These are phyloP conservation scores for Tapera naevia DNA, from an alignment of 2,797 vertebrate species.

Conservation along the genomic window DNA sequence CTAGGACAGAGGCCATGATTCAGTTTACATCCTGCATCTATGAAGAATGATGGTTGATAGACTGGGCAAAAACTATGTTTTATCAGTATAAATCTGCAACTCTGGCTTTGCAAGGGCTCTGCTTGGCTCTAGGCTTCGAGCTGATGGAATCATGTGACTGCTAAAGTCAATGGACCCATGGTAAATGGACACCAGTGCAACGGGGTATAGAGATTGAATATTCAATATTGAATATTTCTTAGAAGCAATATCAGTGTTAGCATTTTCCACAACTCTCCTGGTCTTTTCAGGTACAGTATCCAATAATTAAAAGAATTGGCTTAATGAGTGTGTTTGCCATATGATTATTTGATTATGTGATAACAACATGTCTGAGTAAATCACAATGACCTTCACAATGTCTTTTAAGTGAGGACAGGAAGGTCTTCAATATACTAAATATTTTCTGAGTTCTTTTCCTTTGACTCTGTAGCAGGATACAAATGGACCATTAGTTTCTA, in stretches of 20 bases:
- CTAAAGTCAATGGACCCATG: neutral
- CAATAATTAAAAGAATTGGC: neutral
- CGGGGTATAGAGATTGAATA: neutral
- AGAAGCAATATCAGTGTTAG: neutral
- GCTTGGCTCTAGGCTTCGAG: neutral
- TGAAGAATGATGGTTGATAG: neutral
- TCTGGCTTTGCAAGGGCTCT: neutral
- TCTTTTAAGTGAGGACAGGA: neutral
- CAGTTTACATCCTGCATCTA: neutral
- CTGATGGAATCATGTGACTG: neutral
- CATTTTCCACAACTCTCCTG: neutral
- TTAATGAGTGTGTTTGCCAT: neutral
- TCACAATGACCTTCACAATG: neutral
- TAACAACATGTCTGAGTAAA: neutral
- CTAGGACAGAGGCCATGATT: neutral
- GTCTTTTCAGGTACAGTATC: neutral
- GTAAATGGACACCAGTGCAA: neutral
- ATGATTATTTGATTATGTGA: neutral
- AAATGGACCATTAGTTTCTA: neutral
- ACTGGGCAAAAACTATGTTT: neutral
- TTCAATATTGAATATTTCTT: neutral
- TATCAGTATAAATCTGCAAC: neutral
- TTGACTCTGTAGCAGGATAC: neutral
- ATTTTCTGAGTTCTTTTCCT: neutral
- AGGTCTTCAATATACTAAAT: neutral